phyloP scores from a whole-genome alignment of 2,797 vertebrate species.

The Parambassis ranga region DNA sequence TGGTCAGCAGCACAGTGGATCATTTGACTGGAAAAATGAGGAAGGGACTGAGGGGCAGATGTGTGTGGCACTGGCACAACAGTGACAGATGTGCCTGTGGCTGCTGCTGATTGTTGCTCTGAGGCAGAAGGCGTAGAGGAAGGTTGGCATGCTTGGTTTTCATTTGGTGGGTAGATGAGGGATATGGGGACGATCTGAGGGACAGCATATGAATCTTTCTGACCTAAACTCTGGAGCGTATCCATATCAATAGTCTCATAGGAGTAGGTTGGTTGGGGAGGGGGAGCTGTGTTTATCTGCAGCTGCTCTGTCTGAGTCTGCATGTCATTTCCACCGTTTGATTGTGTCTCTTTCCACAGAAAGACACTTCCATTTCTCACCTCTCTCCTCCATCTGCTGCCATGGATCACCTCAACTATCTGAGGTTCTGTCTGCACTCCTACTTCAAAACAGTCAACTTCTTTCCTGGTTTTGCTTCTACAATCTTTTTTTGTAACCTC shows the following conservation, averaged over 20 bases:
- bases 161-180: conserved; percentile 25
- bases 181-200: conserved; percentile 49
- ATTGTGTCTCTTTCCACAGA: conserved; percentile 36
- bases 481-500: conserved; percentile 42
- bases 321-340: conserved; percentile 17
- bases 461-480: not conserved
- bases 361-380: conserved; percentile 28
- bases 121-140: not conserved
- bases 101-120: conserved; percentile 12
- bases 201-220: not conserved
- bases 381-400: conserved; percentile 32
- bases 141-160: conserved; percentile 7
- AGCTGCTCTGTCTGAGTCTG: conserved; percentile 61
- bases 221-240: conserved; percentile 26
- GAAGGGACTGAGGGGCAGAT: not conserved
- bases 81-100: conserved; percentile 12
- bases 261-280: not conserved
- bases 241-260: conserved; percentile 53
- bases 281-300: not conserved
- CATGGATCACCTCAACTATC: not conserved
- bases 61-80: not conserved
- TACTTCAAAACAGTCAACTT: not conserved
- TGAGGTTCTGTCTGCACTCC: conserved; percentile 63
- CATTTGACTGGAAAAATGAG: not conserved
- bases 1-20: not conserved